phyloP scores from a whole-genome alignment of 2,888 invertebrate species.

The Sialis lutaria region DNA sequence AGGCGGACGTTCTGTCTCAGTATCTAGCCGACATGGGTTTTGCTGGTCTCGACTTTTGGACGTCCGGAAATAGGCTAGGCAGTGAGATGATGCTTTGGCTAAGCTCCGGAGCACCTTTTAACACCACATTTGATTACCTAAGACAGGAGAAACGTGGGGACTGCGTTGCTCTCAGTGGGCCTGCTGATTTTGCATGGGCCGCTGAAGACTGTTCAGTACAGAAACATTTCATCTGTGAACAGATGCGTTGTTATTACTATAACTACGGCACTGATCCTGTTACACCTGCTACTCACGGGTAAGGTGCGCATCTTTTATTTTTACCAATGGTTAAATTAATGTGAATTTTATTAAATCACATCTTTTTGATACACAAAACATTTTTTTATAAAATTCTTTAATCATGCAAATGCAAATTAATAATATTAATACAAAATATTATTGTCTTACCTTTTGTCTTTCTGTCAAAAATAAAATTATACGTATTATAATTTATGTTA shows the following conservation, averaged over 20 bases:
- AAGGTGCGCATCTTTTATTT: constrained; percentile 27
- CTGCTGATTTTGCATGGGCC: constrained; percentile 57
- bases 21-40: constrained; percentile 73
- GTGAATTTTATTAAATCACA: too few species aligned
- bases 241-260: constrained; percentile 79
- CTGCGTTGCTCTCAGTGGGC: constrained; percentile 62
- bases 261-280: constrained; percentile 82
- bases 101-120: constrained; percentile 75
- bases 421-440: too few species aligned
- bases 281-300: constrained; percentile 72
- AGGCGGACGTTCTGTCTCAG: constrained; percentile 67
- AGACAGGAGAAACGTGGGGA: constrained; percentile 22
- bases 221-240: constrained; percentile 80
- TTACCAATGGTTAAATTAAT: too few species aligned
- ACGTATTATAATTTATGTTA: too few species aligned
- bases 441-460: too few species aligned
- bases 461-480: too few species aligned
- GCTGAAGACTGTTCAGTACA: constrained; percentile 66
- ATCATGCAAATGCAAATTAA: too few species aligned
- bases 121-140: constrained; percentile 78
- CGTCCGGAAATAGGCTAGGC: constrained; percentile 72
- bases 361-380: too few species aligned
- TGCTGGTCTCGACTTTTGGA: constrained; percentile 75
- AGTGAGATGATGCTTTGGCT: constrained; percentile 81
- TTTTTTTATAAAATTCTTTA: too few species aligned